Percentiles rank a stretch among this genome's conserved stretches.
Conservation (phyloP, 2,888 invertebrate genomes). For the Xestia rhomboidea region DNA sequence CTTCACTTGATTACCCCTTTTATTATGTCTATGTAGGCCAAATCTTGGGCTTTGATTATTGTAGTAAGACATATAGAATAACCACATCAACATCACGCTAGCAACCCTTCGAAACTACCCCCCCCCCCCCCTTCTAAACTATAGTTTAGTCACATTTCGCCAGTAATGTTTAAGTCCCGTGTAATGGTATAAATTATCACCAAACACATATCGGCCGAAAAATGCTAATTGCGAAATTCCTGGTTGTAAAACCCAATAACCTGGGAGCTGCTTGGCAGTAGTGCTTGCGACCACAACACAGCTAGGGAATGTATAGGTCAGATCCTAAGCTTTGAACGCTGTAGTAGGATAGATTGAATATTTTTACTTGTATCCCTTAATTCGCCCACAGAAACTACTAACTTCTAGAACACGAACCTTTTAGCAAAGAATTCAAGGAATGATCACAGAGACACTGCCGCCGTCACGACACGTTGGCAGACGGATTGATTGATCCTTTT, state of each 20-base stretch:
- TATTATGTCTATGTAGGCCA: neutral
- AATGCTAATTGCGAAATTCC: neutral
- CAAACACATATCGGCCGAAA: neutral
- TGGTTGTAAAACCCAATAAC: neutral
- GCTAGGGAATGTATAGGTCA: neutral
- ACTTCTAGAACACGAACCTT: neutral
- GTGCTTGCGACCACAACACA: neutral
- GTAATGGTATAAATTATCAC: neutral
- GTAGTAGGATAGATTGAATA: neutral
- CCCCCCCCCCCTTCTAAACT: no score
- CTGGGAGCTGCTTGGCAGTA: neutral
- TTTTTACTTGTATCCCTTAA: no score
- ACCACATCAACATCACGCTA: neutral
- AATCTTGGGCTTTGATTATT: neutral
- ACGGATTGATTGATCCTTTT: slow-evolving; percentile 1
- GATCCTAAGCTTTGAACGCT: neutral
- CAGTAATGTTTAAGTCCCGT: neutral
- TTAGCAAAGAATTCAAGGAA: neutral
- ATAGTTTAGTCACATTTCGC: neutral
- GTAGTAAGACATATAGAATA: neutral
- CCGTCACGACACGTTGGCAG: neutral
- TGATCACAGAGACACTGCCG: neutral
- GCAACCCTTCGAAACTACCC: no score
- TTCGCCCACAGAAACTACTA: neutral
- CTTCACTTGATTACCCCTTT: slow-evolving; percentile 22